Percentiles rank a stretch among this genome's conserved stretches.
Conservation (phyloP, 2,888 invertebrate species). For the Thelaira solivaga region DNA sequence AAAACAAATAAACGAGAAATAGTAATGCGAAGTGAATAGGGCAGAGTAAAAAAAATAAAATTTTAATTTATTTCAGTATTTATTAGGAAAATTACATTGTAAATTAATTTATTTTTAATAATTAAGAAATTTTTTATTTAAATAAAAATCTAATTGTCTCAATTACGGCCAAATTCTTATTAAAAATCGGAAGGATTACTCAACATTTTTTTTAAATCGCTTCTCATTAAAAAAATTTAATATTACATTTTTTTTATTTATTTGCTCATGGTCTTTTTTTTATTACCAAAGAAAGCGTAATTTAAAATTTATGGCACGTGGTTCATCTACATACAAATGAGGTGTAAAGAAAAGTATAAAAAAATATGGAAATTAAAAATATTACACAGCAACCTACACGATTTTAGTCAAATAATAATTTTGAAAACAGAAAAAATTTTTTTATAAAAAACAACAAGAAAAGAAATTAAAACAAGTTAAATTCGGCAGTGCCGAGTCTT, state of each 20-base stretch:
- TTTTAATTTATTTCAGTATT: slow-evolving; percentile 23
- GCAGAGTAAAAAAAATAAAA: too few species aligned
- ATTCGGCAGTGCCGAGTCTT: background rate
- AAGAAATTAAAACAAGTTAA: slow-evolving; percentile 3
- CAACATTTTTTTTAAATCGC: too few species aligned
- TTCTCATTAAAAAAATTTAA: too few species aligned
- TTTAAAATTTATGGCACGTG: slow-evolving; percentile 2
- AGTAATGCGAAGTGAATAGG: too few species aligned
- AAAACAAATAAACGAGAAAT: too few species aligned
- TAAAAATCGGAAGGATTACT: too few species aligned
- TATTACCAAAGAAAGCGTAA: background rate
- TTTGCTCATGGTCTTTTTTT: background rate
- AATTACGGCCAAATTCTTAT: too few species aligned
- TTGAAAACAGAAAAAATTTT: slow-evolving; percentile 5
- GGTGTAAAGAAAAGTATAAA: background rate
- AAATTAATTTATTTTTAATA: slow-evolving; percentile 46
- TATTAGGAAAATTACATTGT: slow-evolving; percentile 14
- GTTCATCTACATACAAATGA: slow-evolving; percentile 38
- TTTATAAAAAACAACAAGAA: background rate
- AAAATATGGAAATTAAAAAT: slow-evolving; percentile 4
- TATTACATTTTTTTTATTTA: background rate
- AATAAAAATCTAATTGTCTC: too few species aligned
- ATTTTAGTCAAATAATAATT: slow-evolving; percentile 46
- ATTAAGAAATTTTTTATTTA: too few species aligned
- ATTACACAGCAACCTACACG: slow-evolving; percentile 10